phyloP scores from a whole-genome alignment of 2,888 invertebrate species.

The Lathronympha strigana region DNA sequence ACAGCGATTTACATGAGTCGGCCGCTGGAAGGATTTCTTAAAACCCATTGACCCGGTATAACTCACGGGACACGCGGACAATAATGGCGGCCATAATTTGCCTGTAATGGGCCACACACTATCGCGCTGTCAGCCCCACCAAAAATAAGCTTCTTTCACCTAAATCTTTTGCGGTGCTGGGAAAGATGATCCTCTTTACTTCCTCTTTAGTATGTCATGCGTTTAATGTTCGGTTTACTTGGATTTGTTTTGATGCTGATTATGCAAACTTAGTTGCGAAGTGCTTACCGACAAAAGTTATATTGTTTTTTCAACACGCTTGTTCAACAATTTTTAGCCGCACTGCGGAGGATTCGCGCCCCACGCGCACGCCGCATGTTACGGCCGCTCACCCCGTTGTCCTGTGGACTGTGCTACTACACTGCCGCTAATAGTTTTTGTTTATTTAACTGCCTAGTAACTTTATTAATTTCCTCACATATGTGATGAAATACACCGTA shows the following conservation, averaged over 20 bases:
- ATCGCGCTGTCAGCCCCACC: slow-evolving; percentile 80
- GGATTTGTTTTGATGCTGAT: slow-evolving; percentile 5
- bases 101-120: slow-evolving; percentile 82
- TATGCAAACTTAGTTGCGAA: neutral
- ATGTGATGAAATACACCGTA: too few species aligned
- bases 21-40: slow-evolving; percentile 66
- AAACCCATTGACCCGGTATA: slow-evolving; percentile 79
- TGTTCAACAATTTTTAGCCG: too few species aligned
- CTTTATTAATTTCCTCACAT: too few species aligned
- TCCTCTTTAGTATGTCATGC: slow-evolving; percentile 39
- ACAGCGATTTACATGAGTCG: slow-evolving; percentile 47
- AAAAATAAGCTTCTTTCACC: slow-evolving; percentile 77
- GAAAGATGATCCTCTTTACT: slow-evolving; percentile 41
- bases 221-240: slow-evolving; percentile 35
- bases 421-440: too few species aligned
- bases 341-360: too few species aligned
- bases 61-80: slow-evolving; percentile 79
- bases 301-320: neutral
- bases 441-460: too few species aligned
- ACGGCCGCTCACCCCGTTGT: too few species aligned
- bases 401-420: too few species aligned
- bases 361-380: too few species aligned
- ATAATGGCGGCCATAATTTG: slow-evolving; percentile 81
- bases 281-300: neutral
- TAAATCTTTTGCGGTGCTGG: slow-evolving; percentile 57